Evolutionary conservation across 2,888 invertebrate genomes (phyloP), one percentile per base, ranked within the genome.

Genomic region (Melanostoma mellinum): DNA sequence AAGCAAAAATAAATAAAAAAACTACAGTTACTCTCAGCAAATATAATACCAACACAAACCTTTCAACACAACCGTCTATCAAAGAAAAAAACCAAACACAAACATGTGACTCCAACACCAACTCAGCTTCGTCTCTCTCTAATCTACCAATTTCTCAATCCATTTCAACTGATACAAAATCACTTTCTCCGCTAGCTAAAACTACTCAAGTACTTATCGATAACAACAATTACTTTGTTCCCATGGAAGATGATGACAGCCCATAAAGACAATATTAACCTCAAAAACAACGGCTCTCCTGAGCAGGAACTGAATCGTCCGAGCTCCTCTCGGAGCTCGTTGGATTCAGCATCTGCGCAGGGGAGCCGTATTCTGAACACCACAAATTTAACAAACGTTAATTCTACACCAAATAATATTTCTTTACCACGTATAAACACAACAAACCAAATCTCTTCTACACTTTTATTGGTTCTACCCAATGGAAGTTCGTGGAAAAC

Each of bases 271-370:
- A 35, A 53, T 4, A 53, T 35, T 53, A 33, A 53, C n/a, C 35
- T 4, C 20, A 9, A 53, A 33, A 35, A 53, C 10, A 9, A 53
- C 52, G 52, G n/a, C 52, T 53, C 52, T 53, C 33, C 52, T 53
- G 52, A 35, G 2, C 52, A n/a, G 52, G n/a, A 4, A 9, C 33
- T 35, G n/a, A 53, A 53, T 53, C 52, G 33, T 33, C 35, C 35
- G 52, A 35, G 52, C 56, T 40, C 30, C 10, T 38, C 56, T 2
- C 4, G 58, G 58, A 58, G 44, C 58, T 42, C 58, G 33, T 6
- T n/a, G 3, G 44, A 42, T 58, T 58, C 40, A 58, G 5, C 58
- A 58, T 58, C 58, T 58, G 58, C 5, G 3, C 42, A 58, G 42
- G 32, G 58, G 42, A 58, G 40, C 32, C 42, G 42, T 32, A 8